Evolutionary conservation across 1,140 invertebrate species (phyloP), one percentile per base, ranked within the genome.

Genomic region (Chrysoperla carnea): DNA sequence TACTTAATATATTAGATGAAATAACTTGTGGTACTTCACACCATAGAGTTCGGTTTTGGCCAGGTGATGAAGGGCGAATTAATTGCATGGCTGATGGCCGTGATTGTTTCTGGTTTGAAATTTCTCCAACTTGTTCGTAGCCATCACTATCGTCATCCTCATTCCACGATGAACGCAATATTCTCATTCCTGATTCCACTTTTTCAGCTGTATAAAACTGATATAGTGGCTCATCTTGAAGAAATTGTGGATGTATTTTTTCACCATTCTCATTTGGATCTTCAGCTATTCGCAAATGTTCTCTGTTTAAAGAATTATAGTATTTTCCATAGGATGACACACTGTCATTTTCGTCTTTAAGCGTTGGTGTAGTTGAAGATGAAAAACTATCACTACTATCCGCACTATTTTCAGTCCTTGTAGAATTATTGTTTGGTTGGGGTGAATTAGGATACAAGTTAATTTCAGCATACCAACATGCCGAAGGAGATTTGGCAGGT

Each of bases 11-110:
- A 43, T 71, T 67, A 38, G 76, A 84, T 48, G 76, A 72, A 42
- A 80, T 69, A 28, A 94, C 88, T 67, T 91, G 88, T 0, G 86
- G 85, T 42, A 94, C 80, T 63, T 96, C 85, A 63, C 88, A 90
- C 92, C 92, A 96, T 1, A 96, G 66, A 1, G 86, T 88, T 50
- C 89, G 67, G 6, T 76, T 73, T 36, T 69, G 61, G 2, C 77
- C 76, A 39, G 72, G 69, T 39, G 62, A 60, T 36, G 45, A 50
- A 7, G 75, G 74, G 31, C 65, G 68, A 33, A 81, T 68, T 15
- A 83, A 62, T 50, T 78, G 73, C 61, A 80, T 69, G 29, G 76
- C 76, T 6, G 72, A 67, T 4, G 75, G 74, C 12, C 73, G 48
- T 5, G 47, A 27, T 8, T 28, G 15, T 12, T 13, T 9, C 6